phyloP scores from a whole-genome alignment of 2,888 invertebrate species.

The Sepiola atlantica region DNA sequence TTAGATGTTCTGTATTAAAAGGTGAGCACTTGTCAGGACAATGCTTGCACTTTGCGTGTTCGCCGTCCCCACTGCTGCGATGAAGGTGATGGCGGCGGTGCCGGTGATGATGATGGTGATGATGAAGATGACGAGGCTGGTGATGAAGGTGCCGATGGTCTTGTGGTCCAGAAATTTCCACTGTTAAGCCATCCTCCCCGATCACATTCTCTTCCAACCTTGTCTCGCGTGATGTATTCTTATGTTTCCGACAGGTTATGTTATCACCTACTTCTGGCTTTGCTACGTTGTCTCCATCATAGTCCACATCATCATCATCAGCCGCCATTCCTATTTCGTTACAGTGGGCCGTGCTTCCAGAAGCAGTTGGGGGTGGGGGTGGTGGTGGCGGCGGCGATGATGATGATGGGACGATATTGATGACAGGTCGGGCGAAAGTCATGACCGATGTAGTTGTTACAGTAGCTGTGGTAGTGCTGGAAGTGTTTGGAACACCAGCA shows the following conservation, averaged over 20 bases:
- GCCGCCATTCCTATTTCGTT: background rate
- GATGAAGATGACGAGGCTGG: background rate
- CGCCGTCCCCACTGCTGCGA: background rate
- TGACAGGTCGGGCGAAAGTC: background rate
- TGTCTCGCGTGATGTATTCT: background rate
- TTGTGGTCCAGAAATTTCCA: background rate
- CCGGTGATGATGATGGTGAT: background rate
- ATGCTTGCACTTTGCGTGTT: background rate
- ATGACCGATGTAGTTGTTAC: background rate
- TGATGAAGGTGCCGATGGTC: background rate
- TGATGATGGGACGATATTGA: background rate
- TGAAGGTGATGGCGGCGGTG: background rate
- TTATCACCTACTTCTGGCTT: background rate
- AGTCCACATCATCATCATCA: background rate
- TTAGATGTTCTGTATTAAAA: background rate
- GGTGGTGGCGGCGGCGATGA: background rate
- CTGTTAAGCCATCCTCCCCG: background rate
- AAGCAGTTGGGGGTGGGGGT: background rate
- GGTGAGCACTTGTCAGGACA: background rate
- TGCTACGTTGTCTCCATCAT: background rate
- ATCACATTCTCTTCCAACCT: background rate
- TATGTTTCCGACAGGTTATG: background rate
- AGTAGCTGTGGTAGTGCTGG: slow-evolving; percentile 49
- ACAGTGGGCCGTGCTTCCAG: background rate
- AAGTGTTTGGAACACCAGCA: slow-evolving; percentile 52